Conservation (phyloP, 2,113 vertebrate genomes). For the Hemiprocne comata region DNA sequence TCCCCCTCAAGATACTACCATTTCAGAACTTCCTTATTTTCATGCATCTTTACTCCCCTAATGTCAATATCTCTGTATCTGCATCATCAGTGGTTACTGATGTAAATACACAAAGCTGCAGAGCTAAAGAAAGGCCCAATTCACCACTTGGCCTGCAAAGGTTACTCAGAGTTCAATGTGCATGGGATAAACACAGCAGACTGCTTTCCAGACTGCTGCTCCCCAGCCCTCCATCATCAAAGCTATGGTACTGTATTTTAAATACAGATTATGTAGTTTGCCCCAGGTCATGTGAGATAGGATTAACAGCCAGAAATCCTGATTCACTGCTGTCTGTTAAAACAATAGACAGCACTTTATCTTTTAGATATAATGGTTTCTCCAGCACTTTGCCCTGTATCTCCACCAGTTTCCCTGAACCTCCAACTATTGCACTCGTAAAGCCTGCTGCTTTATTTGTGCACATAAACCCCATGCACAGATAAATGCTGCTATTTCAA, state of each 20-base stretch:
- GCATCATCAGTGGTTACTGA: neutral
- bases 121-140: conserved; percentile 3
- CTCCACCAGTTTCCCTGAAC: neutral
- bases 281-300: neutral
- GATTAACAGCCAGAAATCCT: neutral
- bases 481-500: neutral
- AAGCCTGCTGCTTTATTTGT: neutral
- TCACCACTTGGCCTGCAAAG: neutral
- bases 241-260: neutral
- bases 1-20: neutral
- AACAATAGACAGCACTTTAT: neutral
- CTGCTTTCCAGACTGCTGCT: neutral
- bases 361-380: neutral
- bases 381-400: neutral
- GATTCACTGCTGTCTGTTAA: neutral
- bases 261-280: neutral
- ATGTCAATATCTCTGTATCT: neutral
- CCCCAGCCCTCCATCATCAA: neutral
- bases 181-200: neutral
- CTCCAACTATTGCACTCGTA: neutral
- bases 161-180: conserved; percentile 38
- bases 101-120: neutral
- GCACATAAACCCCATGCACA: neutral
- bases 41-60: neutral
- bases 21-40: neutral